Evolutionary conservation across 2,797 vertebrate genomes (phyloP).

Genomic region (Sebastes matsubarae): DNA sequence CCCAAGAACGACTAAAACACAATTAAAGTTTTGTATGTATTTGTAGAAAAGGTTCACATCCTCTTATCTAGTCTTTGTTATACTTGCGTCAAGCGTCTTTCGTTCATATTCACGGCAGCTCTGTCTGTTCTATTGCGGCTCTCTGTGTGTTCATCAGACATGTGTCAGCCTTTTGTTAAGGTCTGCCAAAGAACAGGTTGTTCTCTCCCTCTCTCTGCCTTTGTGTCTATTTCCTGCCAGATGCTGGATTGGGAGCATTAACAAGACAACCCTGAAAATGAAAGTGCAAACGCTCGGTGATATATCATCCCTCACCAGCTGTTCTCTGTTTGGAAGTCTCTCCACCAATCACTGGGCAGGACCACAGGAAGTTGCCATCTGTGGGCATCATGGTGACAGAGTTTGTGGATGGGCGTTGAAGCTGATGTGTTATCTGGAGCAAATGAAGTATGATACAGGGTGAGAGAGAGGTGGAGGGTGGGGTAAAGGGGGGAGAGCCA

Average conservation of each 20-base stretch:
- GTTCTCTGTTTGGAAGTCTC: slow-evolving; percentile 74
- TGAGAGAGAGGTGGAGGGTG: neutral
- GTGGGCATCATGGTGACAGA: slow-evolving; percentile 73
- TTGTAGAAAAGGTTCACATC: slow-evolving; percentile 1
- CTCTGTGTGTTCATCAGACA: slow-evolving; percentile 61
- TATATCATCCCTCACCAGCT: slow-evolving; percentile 81
- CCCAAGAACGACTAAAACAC: neutral
- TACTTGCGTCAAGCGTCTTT: slow-evolving; percentile 25
- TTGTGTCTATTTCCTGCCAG: slow-evolving; percentile 79
- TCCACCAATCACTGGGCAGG: slow-evolving; percentile 75
- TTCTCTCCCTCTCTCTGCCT: slow-evolving; percentile 68
- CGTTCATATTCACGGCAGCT: slow-evolving; percentile 27
- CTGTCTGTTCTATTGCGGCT: slow-evolving; percentile 35
- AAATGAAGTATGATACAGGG: slow-evolving; percentile 62
- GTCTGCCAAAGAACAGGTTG: slow-evolving; percentile 77
- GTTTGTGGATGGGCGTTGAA: slow-evolving; percentile 58
- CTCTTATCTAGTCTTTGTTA: slow-evolving; percentile 29
- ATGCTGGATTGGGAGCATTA: slow-evolving; percentile 78
- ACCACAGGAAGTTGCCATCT: slow-evolving; percentile 79
- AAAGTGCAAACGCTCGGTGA: slow-evolving; percentile 78
- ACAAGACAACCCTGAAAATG: slow-evolving; percentile 80
- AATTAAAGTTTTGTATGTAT: neutral
- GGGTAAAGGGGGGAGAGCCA: neutral
- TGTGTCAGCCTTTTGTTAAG: slow-evolving; percentile 70
- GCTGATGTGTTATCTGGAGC: slow-evolving; percentile 73